Evolutionary conservation across 2,113 vertebrate species (phyloP).

Genomic region (human (Homo sapiens)): DNA sequence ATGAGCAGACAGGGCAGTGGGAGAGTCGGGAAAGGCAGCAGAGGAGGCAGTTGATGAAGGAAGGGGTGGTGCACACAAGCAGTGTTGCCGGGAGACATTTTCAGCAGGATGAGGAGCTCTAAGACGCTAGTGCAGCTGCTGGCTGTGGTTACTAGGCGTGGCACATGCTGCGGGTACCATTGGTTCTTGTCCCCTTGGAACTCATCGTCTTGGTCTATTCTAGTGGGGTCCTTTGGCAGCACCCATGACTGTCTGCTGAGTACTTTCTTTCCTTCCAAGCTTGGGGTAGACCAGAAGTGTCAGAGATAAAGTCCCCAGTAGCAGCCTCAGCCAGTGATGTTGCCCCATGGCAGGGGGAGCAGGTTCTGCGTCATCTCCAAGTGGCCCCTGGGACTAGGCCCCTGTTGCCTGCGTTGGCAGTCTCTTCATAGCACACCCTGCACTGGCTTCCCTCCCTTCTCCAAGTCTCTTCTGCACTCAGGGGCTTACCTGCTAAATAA

Average conservation of each 20-base stretch:
- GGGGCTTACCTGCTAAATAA: background rate
- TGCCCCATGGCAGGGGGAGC: background rate
- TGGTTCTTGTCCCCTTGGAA: too few relatives aligned
- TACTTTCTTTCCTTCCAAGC: background rate
- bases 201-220: background rate
- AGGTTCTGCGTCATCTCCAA: accelerated
- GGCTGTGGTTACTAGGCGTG: background rate
- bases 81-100: background rate
- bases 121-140: background rate
- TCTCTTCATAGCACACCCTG: too few relatives aligned
- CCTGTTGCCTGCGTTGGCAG: background rate
- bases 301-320: background rate
- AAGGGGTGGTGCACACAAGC: background rate
- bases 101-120: background rate
- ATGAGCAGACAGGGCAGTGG: background rate
- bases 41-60: background rate
- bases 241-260: background rate
- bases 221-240: background rate
- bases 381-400: background rate
- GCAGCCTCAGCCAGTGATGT: background rate
- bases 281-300: background rate
- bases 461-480: accelerated
- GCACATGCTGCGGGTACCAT: background rate
- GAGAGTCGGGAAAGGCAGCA: background rate
- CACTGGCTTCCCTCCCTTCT: background rate